Evolutionary conservation across 2,797 vertebrate species (phyloP).

Genomic region (Lycodopsis pacificus): DNA sequence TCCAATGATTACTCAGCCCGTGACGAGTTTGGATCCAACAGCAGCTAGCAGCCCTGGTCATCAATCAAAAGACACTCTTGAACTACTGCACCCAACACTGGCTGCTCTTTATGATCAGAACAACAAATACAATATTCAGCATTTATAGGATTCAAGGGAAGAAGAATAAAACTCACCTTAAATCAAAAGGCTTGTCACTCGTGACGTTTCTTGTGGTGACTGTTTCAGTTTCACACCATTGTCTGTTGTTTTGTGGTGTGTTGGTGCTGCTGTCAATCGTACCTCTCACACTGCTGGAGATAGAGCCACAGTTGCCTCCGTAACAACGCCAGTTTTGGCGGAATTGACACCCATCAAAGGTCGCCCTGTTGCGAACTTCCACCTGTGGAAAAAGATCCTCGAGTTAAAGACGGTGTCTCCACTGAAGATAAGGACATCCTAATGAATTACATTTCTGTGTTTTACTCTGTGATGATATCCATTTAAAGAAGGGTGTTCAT

Average conservation of each 20-base stretch:
- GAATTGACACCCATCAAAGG: accelerated
- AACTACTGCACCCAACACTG: not conserved
- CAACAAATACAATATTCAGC: not conserved
- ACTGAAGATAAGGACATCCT: not conserved
- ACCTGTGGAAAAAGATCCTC: constrained; percentile 45
- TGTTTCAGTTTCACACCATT: constrained; percentile 63
- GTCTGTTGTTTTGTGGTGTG: accelerated
- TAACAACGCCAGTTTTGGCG: not conserved
- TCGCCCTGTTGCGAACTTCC: constrained; percentile 30
- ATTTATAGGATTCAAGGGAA: not conserved
- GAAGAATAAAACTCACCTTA: constrained; percentile 37
- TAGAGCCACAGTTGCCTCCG: not conserved
- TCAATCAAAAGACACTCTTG: constrained; percentile 2
- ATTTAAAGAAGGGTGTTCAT: not conserved
- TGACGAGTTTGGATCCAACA: constrained; percentile 59
- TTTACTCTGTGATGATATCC: not conserved
- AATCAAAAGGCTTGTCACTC: constrained; percentile 56
- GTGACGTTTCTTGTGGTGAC: not conserved
- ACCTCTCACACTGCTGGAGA: accelerated
- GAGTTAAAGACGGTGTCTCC: not conserved
- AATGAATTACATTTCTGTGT: not conserved
- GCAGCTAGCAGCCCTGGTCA: constrained; percentile 47
- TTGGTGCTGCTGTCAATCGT: constrained; percentile 12
- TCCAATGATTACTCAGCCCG: constrained; percentile 29
- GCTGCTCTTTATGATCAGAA: not conserved